Evolutionary conservation across 2,113 vertebrate genomes (phyloP), one percentile per base, ranked within the genome.

Genomic region (Xiphophorus couchianus): DNA sequence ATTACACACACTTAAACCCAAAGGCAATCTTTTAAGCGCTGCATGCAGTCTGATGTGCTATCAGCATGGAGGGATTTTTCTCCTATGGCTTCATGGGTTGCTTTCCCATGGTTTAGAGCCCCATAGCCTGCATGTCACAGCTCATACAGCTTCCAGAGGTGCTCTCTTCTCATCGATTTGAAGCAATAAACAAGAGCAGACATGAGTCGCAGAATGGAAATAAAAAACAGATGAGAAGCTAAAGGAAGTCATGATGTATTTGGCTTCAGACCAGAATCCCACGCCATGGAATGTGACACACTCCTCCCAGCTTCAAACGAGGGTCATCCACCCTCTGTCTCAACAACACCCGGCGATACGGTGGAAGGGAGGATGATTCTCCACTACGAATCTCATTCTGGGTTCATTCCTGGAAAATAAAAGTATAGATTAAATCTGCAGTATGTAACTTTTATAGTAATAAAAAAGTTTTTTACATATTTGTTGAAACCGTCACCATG

Each of bases 191-290:
- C 62, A 71, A 77, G 66, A 68, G 1, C 78, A 37, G 33, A 7
- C 17, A 42, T 12, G 35, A 54, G 14, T 28, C 63, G 48, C 17
- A 64, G 69, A 39, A 60, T 9, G 64, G 54, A 81, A 83, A 88
- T 78, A 69, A 67, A 67, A 66, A 79, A 35, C 61, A 76, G 73
- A 85, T 74, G 76, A 85, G 35, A 70, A 0, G 13, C 62, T 70
- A 54, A 64, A 74, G 73, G 58, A 80, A 78, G 60, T 82, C 69
- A 42, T 69, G 71, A 76, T 77, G 75, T 67, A 5, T 78, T 72
- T 91, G 86, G 86, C 85, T 63, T 44, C 37, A 4, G 73, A 81
- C 84, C 85, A 87, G 77, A 77, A 84, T 90, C 86, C 86, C 90
- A 91, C 69, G 74, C 81, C 81, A 39, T 61, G 81, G 66, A 72